Conservation (phyloP, 2,797 vertebrate species). For the Falco concolor region DNA sequence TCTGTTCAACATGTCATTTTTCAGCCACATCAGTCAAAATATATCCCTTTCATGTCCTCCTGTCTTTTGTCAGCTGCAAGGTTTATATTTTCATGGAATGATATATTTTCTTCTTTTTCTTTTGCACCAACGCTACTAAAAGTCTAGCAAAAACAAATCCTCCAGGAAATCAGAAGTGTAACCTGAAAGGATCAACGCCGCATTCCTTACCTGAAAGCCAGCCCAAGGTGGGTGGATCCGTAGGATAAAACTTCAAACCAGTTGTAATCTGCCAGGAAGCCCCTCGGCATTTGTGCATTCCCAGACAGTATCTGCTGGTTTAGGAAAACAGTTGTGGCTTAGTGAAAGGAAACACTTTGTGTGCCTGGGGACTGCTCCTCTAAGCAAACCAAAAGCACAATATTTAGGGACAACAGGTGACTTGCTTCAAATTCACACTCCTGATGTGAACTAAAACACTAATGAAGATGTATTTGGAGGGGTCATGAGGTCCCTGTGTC, state of each 20-base stretch:
- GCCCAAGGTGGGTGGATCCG: background rate
- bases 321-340: slow-evolving; percentile 10
- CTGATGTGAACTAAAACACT: background rate
- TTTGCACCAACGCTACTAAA: background rate
- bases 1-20: background rate
- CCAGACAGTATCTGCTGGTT: background rate
- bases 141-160: background rate
- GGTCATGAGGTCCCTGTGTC: background rate
- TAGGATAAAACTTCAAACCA: background rate
- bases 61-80: background rate
- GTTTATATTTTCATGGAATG: background rate
- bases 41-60: background rate
- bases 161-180: background rate
- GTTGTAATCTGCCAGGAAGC: background rate
- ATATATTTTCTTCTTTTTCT: background rate
- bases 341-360: background rate
- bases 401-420: background rate
- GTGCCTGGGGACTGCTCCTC: background rate
- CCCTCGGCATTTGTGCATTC: background rate
- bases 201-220: background rate
- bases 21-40: background rate
- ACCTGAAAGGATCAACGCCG: background rate
- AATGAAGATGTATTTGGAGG: background rate
- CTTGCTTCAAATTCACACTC: background rate
- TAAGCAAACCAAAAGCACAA: background rate